phyloP scores from a whole-genome alignment of 2,888 invertebrate species.

The Cantharis rufa region DNA sequence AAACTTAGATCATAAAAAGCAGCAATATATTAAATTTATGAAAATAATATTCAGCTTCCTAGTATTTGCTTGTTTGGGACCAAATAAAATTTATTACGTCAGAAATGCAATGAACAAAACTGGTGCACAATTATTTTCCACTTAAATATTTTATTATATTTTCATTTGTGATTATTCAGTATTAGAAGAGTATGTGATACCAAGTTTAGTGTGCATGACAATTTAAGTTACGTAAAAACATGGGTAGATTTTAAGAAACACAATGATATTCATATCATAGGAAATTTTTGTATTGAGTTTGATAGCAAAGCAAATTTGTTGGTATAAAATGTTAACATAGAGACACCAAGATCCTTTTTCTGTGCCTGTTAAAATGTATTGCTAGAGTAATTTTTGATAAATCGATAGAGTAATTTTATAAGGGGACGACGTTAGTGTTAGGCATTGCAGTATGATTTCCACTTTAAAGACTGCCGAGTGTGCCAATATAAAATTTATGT shows the following conservation, averaged over 20 bases:
- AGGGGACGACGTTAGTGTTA: not conserved
- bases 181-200: constrained; percentile 2
- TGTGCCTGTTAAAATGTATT: not conserved
- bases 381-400: not conserved
- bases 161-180: not conserved
- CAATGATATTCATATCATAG: not conserved
- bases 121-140: not conserved
- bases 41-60: too few species aligned
- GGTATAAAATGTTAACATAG: not conserved
- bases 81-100: not conserved
- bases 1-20: too few species aligned
- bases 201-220: not conserved
- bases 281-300: not conserved
- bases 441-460: constrained; percentile 20
- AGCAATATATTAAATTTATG: too few species aligned
- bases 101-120: not conserved
- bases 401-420: not conserved
- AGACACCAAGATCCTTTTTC: not conserved
- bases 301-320: not conserved
- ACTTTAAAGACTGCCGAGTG: constrained; percentile 26
- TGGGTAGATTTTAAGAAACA: not conserved
- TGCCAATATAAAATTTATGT: constrained; percentile 25
- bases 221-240: not conserved
- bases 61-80: not conserved
- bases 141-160: not conserved